Evolutionary conservation across 2,797 vertebrate genomes (phyloP).

Genomic region (Cyclura pinguis): DNA sequence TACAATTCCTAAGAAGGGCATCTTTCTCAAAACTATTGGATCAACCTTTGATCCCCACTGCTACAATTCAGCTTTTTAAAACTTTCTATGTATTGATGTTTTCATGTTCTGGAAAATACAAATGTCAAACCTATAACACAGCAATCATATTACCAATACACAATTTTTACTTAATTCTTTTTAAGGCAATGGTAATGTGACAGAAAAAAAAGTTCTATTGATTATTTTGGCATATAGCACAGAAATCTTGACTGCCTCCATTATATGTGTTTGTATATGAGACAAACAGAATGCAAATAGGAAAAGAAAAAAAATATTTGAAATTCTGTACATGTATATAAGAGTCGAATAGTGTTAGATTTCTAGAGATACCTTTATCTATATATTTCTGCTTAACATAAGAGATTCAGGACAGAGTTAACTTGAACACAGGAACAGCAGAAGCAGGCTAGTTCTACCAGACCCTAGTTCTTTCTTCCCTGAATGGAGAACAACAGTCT

Average conservation of each 20-base stretch:
- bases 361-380: too few relatives aligned
- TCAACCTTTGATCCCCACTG: slow-evolving; percentile 16
- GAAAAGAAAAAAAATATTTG: neutral
- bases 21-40: slow-evolving; percentile 21
- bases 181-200: slow-evolving; percentile 52
- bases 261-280: neutral
- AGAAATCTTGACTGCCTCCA: neutral
- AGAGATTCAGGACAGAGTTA: too few relatives aligned
- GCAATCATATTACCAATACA: slow-evolving; percentile 56
- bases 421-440: too few relatives aligned
- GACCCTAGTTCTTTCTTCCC: too few relatives aligned
- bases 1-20: neutral
- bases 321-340: neutral
- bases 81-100: slow-evolving; percentile 53
- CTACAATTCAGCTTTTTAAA: slow-evolving; percentile 53
- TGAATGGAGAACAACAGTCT: too few relatives aligned
- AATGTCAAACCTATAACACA: slow-evolving; percentile 64
- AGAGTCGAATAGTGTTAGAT: rapidly evolving
- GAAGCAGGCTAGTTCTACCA: too few relatives aligned
- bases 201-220: slow-evolving; percentile 39
- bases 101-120: slow-evolving; percentile 55
- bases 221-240: slow-evolving; percentile 12
- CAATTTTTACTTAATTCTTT: slow-evolving; percentile 58
- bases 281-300: slow-evolving; percentile 2
- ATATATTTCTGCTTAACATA: neutral